Base-by-base conservation (phyloP, 2,113 vertebrate species). In the Danionella cerebrum region DNA sequence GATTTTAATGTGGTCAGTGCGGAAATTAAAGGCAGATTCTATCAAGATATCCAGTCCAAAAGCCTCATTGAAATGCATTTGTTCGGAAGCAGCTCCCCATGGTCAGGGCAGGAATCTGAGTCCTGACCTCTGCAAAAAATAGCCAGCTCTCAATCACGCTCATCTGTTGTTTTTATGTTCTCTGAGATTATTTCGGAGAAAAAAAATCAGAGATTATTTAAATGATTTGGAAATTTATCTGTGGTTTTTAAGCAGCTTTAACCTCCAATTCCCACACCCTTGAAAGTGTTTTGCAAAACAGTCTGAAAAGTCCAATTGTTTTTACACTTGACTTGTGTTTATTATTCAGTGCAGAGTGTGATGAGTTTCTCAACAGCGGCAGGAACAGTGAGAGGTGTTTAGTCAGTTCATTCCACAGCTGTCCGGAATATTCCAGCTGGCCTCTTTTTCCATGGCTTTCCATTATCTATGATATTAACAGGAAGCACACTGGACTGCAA, bases 391-490 rank as follows among this genome's bases (percentile, higher is more conserved):
- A 51, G 41, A 57, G n/a, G 12, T 45, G 31, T 27, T 53, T 24
- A 51, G 55, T 33, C 58, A 35, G 39, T 19, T 48, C 38, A 62
- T 53, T 36, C 13, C 59, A 36, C 51, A 45, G 45, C 57, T 33
- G 38, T 22, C 38, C 27, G 53, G 65, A 71, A 69, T 52, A 74
- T 69, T 69, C 68, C 69, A 71, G 60, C 65, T 54, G 38, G 38
- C 36, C 51, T 13, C 16, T n/a, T 59, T 68, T 67, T 72, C 70
- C 68, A 60, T 63, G 12, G 50, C 45, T 67, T 52, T 57, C 63
- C 4, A 39, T 65, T 33, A 68, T 38, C 39, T 27, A 6, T 22
- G 6, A 24, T 5, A 31, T 41, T 33, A 60, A 33, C 13, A 53
- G 39, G 33, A 27, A 50, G 47, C 36, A 39, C 16, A 11, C 22